Evolutionary conservation across 2,113 vertebrate species (phyloP).

Genomic region (Pelvicachromis taeniatus): DNA sequence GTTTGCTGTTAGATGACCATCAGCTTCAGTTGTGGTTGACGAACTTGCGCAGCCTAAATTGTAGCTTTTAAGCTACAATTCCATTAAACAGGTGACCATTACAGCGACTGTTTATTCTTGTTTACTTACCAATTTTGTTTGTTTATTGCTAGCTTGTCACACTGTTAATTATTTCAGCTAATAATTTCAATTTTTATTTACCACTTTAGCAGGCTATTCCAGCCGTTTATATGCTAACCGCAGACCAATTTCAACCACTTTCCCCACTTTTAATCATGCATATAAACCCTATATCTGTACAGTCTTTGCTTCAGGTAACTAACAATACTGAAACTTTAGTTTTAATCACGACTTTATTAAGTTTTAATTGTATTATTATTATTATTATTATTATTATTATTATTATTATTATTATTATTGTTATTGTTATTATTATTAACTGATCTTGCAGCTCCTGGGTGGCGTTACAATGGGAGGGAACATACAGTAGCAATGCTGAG

Average conservation of each 20-base stretch:
- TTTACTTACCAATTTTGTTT: background rate
- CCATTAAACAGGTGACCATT: background rate
- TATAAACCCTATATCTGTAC: background rate
- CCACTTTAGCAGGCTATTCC: background rate
- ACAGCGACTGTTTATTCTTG: background rate
- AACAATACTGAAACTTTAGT: background rate
- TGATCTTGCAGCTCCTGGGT: constrained; percentile 17
- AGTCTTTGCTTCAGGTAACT: background rate
- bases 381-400: background rate
- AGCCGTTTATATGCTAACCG: background rate
- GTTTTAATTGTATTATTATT: background rate
- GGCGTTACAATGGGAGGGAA: constrained; percentile 49
- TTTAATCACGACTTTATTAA: background rate
- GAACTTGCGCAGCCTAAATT: background rate
- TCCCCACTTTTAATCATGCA: background rate
- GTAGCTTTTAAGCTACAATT: background rate
- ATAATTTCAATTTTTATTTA: background rate
- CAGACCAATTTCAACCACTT: background rate
- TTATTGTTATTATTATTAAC: background rate
- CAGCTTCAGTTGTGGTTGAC: background rate
- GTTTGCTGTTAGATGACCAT: background rate
- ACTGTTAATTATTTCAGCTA: background rate
- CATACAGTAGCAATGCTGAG: constrained; percentile 12
- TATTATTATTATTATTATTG: background rate
- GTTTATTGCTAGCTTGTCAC: background rate